Percentiles rank a stretch among this genome's conserved stretches.
These are phyloP conservation scores for Dinoponera quadriceps DNA, from an alignment of 1,140 invertebrate genomes.

Conservation along the genomic window DNA sequence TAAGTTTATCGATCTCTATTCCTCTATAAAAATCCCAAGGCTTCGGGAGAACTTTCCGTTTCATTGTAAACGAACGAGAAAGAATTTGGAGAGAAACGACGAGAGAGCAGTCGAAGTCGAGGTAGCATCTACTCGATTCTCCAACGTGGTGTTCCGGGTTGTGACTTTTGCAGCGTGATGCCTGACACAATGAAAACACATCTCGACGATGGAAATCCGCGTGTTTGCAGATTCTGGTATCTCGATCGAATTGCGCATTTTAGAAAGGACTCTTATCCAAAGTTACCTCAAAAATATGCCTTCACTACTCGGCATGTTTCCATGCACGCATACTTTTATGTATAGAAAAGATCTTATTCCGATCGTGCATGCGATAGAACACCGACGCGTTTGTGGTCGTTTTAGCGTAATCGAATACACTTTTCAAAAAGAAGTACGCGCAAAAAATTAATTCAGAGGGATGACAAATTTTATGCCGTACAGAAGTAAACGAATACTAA, in stretches of 20 bases:
- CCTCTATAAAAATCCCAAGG: too few species aligned
- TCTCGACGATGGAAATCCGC: not conserved
- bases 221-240: not conserved
- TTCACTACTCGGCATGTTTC: not conserved
- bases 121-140: not conserved
- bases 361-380: not conserved
- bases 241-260: slow-evolving; percentile 3
- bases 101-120: not conserved
- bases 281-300: slow-evolving; percentile 22
- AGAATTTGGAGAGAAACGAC: not conserved
- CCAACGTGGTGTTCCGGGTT: slow-evolving; percentile 2
- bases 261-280: slow-evolving; percentile 19
- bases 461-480: too few species aligned
- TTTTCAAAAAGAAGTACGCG: too few species aligned
- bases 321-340: not conserved
- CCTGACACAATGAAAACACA: not conserved
- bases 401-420: too few species aligned
- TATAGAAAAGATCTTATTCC: slow-evolving; percentile 15
- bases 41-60: too few species aligned
- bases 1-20: too few species aligned
- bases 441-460: too few species aligned
- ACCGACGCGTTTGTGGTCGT: too few species aligned
- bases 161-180: not conserved
- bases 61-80: not conserved
- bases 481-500: too few species aligned